Base-by-base conservation (phyloP, 2,888 invertebrate genomes). In the Lycia hirtaria region DNA sequence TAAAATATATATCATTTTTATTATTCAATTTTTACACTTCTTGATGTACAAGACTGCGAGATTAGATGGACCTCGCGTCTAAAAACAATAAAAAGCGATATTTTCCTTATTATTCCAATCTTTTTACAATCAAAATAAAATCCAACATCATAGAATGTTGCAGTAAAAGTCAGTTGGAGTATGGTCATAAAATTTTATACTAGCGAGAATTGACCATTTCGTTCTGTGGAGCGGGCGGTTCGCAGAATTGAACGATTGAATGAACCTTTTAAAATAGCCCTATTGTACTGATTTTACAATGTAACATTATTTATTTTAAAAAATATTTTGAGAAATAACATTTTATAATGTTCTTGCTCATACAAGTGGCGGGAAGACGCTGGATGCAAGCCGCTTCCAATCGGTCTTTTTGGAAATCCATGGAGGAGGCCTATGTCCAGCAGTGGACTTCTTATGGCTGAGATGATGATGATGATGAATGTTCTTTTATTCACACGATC, bases 171-270 rank as follows among this genome's bases (percentile, higher is more conserved):
- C 47, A 51, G 33, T 41, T 68, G 64, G 65, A 68, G 68, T 67
- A 65, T 35, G 66, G 65, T 60, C 64, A 63, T 76, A 73, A 76
- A 75, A 73, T 71, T 72, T 74, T 71, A 77, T 68, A 71, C 49
- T 50, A 47, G 61, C 68, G 69, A 71, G 73, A 77, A 78, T 73
- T 68, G 71, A 62, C 72, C 69, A 68, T 72, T 72, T 65, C 54
- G 64, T 57, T 41, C 65, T 63, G 59, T 60, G 54, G 53, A 51
- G 53, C 60, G 51, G 26, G 32, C 51, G 55, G 43, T 33, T 43
- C 45, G 58, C 51, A 67, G 60, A 68, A 65, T 64, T 62, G 66
- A 62, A 56, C 67, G 61, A 68, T 68, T 68, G 68, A 68, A 68
- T 67, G 64, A 68, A 66, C 38, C 48, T 38, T 37, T 19, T 37